Conservation (phyloP, 1,140 invertebrate species). For the Prorops nasuta region DNA sequence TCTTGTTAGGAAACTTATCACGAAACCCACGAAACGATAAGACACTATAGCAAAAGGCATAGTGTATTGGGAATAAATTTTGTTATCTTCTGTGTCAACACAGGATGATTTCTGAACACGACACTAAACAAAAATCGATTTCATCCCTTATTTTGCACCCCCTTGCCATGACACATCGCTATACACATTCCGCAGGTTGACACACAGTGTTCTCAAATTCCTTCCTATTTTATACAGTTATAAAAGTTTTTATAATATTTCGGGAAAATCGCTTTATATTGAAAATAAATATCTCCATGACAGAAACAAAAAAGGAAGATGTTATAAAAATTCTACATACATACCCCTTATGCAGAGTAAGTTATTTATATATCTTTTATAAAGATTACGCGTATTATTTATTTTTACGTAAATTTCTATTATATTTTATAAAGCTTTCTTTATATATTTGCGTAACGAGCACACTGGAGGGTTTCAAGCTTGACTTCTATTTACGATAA, state of each 20-base stretch:
- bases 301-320: constrained; percentile 52
- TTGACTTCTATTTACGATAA: neutral
- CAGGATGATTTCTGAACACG: too few relatives aligned
- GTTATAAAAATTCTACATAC: constrained; percentile 52
- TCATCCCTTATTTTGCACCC: neutral
- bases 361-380: too few relatives aligned
- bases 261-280: constrained; percentile 2
- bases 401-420: neutral
- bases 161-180: constrained; percentile 2
- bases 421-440: neutral
- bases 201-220: constrained; percentile 20
- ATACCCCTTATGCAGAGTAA: constrained; percentile 51
- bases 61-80: too few relatives aligned
- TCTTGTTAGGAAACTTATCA: too few relatives aligned
- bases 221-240: constrained; percentile 4
- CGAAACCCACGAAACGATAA: too few relatives aligned
- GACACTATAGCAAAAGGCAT: too few relatives aligned
- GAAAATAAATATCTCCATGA: constrained; percentile 41
- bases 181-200: constrained; percentile 24
- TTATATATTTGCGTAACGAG: neutral
- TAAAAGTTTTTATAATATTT: constrained; percentile 7
- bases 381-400: too few relatives aligned
- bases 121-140: too few relatives aligned
- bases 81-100: too few relatives aligned
- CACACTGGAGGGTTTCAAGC: neutral